These are phyloP conservation scores for Neofelis nebulosa DNA, from an alignment of 2,113 vertebrate genomes.

Conservation along the genomic window DNA sequence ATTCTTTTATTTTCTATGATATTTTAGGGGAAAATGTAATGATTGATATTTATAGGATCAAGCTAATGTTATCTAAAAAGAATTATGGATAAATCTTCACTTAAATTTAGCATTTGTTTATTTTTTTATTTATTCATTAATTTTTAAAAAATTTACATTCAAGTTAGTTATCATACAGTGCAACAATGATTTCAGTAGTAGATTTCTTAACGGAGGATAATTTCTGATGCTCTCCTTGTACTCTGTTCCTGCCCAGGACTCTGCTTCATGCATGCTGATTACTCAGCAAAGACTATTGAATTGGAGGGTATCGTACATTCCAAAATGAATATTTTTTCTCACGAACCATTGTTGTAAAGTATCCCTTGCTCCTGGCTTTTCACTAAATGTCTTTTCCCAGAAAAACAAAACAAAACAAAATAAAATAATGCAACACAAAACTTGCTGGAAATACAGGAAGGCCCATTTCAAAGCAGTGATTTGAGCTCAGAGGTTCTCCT, in stretches of 20 bases:
- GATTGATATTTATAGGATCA: neutral
- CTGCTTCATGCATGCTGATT: neutral
- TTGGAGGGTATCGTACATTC: neutral
- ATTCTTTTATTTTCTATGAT: neutral
- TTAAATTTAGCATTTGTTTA: neutral
- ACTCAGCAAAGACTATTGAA: neutral
- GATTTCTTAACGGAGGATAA: neutral
- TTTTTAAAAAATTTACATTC: too few relatives aligned
- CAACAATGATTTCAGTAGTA: too few relatives aligned
- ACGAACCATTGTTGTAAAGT: neutral
- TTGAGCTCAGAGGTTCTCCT: neutral
- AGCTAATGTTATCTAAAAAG: neutral
- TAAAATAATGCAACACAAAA: constrained; percentile 39
- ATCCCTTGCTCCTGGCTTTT: neutral
- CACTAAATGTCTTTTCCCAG: neutral
- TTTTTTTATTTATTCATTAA: neutral
- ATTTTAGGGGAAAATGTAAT: neutral
- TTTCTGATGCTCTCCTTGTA: neutral
- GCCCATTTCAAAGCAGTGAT: constrained; percentile 19
- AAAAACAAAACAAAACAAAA: neutral
- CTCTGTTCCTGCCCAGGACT: neutral
- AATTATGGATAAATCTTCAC: neutral
- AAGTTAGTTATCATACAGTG: too few relatives aligned
- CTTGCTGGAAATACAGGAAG: neutral
- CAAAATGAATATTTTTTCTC: neutral